Evolutionary conservation across 2,888 invertebrate species (phyloP).

Genomic region (Platycheirus rosarum): DNA sequence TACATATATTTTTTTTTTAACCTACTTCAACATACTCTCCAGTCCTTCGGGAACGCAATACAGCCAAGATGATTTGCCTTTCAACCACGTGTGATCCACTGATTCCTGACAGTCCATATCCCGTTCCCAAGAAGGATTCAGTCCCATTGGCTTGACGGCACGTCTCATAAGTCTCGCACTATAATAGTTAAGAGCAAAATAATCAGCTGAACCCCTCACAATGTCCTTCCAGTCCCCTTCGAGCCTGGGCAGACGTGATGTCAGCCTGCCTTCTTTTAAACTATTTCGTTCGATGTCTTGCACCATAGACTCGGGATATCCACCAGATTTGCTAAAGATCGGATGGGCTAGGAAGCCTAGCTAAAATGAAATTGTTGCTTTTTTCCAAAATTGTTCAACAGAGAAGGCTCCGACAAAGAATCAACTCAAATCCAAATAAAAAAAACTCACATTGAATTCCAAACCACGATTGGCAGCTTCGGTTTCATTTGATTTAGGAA

Average conservation of each 20-base stretch:
- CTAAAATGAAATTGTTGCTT: conserved; percentile 74
- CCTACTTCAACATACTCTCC: conserved; percentile 28
- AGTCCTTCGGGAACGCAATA: conserved; percentile 27
- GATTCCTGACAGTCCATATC: conserved; percentile 80
- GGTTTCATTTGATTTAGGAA: conserved; percentile 75
- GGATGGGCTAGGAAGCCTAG: conserved; percentile 81
- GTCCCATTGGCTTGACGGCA: conserved; percentile 75
- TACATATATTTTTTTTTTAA: not conserved
- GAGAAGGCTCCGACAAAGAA: no score
- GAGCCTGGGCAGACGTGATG: conserved; percentile 77
- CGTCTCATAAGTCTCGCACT: conserved; percentile 76
- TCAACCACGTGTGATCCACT: conserved; percentile 77
- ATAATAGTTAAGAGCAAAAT: conserved; percentile 79
- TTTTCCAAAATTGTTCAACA: no score
- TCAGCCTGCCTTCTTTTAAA: conserved; percentile 77
- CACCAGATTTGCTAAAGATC: conserved; percentile 77
- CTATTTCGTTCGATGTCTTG: conserved; percentile 78
- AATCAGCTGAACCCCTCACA: conserved; percentile 77
- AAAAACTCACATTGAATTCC: conserved; percentile 76
- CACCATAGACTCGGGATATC: conserved; percentile 79
- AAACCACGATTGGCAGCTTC: conserved; percentile 76
- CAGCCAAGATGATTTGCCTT: conserved; percentile 66
- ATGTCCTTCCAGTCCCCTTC: conserved; percentile 72
- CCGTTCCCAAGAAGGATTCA: conserved; percentile 84
- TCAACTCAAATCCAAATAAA: not conserved